Evolutionary conservation across 2,888 invertebrate species (phyloP).

Genomic region (Caenorhabditis macrosperma): DNA sequence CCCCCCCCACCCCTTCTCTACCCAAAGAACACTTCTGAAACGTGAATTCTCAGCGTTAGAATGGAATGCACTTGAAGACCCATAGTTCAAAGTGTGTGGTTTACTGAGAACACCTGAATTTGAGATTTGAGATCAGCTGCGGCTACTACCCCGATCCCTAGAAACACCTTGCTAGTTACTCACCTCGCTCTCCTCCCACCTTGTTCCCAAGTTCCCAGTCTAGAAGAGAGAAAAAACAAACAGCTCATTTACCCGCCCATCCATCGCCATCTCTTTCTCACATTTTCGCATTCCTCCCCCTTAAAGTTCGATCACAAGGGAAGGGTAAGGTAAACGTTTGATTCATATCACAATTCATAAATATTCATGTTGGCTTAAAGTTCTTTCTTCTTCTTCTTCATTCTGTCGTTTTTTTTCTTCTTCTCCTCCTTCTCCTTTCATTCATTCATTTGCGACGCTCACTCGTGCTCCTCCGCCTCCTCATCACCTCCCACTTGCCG

Average conservation of each 20-base stretch:
- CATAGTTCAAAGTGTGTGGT: too few relatives aligned
- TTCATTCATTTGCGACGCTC: neutral
- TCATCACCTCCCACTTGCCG: too few relatives aligned
- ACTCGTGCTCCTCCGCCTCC: too few relatives aligned
- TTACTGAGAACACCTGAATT: too few relatives aligned
- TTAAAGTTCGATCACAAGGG: constrained; percentile 47
- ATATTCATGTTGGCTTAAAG: constrained; percentile 45
- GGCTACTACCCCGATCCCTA: too few relatives aligned
- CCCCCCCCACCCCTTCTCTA: too few relatives aligned
- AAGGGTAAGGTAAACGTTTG: constrained; percentile 21
- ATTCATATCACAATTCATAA: constrained; percentile 42
- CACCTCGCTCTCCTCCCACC: neutral
- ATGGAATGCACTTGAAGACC: too few relatives aligned
- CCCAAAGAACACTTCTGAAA: too few relatives aligned
- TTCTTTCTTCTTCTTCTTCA: constrained; percentile 9
- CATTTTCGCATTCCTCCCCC: neutral
- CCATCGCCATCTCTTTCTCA: neutral
- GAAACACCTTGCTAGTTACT: neutral
- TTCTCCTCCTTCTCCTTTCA: neutral
- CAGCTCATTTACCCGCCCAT: constrained; percentile 17
- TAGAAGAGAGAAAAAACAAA: constrained; percentile 23
- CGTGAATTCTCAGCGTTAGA: too few relatives aligned
- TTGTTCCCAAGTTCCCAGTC: too few relatives aligned
- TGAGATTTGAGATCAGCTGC: too few relatives aligned
- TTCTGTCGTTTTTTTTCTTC: too few relatives aligned